A percentile compares a stretch with the other conserved stretches of the same genome.
Conservation (phyloP, 2,888 invertebrate species). For the Rhamnusium bicolor region DNA sequence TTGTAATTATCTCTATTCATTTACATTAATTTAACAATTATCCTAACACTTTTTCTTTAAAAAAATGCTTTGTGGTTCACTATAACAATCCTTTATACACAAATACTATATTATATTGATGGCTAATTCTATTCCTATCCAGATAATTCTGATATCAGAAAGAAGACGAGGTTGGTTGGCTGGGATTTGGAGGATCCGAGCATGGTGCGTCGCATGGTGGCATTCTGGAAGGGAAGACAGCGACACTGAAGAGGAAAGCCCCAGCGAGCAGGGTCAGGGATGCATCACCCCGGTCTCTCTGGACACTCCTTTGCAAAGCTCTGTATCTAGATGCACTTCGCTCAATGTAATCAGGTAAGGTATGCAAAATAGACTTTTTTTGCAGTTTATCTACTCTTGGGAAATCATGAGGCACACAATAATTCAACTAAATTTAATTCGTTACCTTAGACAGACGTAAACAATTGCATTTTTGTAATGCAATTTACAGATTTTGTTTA, state of each 20-base stretch:
- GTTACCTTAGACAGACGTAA: neutral
- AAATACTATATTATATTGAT: neutral
- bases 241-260: conserved; percentile 86
- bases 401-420: neutral
- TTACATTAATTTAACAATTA: too few species aligned
- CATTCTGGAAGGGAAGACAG: conserved; percentile 89
- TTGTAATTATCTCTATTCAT: too few species aligned
- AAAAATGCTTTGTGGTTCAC: too few species aligned
- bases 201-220: conserved; percentile 94
- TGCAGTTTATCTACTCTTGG: neutral
- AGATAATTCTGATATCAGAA: conserved; percentile 50
- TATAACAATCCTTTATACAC: too few species aligned
- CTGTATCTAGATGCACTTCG: conserved; percentile 89
- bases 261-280: conserved; percentile 78
- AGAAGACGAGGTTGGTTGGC: conserved; percentile 68
- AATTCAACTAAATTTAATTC: conserved; percentile 12
- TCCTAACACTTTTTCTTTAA: too few species aligned
- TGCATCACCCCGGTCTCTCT: conserved; percentile 87
- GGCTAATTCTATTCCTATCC: conserved; percentile 25
- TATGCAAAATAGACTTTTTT: neutral
- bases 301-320: conserved; percentile 90
- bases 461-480: neutral
- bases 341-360: conserved; percentile 81
- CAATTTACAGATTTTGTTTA: neutral
- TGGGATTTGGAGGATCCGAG: conserved; percentile 72